phyloP scores from a whole-genome alignment of 2,888 invertebrate species.

The Anaspis maculata region DNA sequence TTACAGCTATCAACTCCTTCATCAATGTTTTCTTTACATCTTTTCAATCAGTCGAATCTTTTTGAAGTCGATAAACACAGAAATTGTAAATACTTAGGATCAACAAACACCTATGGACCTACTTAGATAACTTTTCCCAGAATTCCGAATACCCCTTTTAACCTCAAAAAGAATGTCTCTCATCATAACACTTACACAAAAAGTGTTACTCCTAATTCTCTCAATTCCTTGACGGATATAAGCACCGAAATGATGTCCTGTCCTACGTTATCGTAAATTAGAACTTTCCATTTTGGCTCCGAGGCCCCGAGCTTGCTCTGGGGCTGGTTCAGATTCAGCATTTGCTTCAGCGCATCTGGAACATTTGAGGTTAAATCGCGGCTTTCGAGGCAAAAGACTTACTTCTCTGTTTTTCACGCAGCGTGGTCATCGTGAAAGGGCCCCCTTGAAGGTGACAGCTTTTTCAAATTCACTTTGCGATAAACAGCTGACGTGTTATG shows the following conservation, averaged over 20 bases:
- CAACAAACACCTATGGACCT: too few relatives aligned
- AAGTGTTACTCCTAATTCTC: constrained; percentile 94
- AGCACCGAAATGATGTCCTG: constrained; percentile 98
- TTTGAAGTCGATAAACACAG: too few relatives aligned
- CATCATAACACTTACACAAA: constrained; percentile 74
- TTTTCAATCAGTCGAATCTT: too few relatives aligned
- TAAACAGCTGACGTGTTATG: too few relatives aligned
- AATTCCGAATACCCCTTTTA: too few relatives aligned
- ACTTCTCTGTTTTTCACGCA: constrained; percentile 68
- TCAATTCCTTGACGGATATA: constrained; percentile 87
- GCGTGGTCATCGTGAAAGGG: constrained; percentile 54
- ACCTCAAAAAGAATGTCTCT: too few relatives aligned
- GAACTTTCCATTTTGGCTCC: constrained; percentile 93
- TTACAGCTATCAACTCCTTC: too few relatives aligned
- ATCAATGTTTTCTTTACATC: too few relatives aligned
- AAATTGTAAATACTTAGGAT: neutral
- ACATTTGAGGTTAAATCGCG: constrained; percentile 21
- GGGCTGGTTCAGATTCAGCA: constrained; percentile 87
- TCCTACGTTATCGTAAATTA: constrained; percentile 92
- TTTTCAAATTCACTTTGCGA: too few relatives aligned
- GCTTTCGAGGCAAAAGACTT: constrained; percentile 30
- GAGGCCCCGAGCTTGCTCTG: constrained; percentile 65
- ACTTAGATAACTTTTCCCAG: constrained; percentile 1
- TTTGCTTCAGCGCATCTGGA: constrained; percentile 85
- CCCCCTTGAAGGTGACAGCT: too few relatives aligned